Conservation (phyloP, 1,140 invertebrate species). For the Pseudomyrmex pallidus region DNA sequence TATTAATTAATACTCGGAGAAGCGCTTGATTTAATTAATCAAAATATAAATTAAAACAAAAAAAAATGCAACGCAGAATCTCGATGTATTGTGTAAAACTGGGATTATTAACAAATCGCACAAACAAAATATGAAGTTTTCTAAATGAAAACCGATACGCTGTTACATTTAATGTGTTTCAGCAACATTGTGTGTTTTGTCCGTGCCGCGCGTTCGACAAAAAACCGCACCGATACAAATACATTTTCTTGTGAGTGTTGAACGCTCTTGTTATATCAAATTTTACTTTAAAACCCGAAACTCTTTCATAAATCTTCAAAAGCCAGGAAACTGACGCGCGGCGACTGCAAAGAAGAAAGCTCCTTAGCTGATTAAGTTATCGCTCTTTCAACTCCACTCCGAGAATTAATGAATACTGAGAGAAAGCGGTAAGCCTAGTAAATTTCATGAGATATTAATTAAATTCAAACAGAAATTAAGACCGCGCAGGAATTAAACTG, state of each 20-base stretch:
- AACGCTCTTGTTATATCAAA: constrained; percentile 25
- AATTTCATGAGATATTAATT: constrained; percentile 59
- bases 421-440: constrained; percentile 48
- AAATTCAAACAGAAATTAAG: constrained; percentile 57
- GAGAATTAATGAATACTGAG: constrained; percentile 58
- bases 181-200: too few relatives aligned
- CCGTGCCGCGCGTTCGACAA: not conserved
- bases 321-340: constrained; percentile 40
- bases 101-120: not conserved
- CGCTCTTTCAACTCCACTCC: constrained; percentile 32
- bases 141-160: not conserved
- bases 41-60: not conserved
- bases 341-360: constrained; percentile 52
- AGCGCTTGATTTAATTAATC: constrained; percentile 11
- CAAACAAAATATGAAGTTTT: not conserved
- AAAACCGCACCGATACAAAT: not conserved
- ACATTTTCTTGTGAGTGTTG: not conserved
- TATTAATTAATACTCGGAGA: not conserved
- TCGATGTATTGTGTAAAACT: not conserved
- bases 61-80: not conserved
- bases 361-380: constrained; percentile 57
- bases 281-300: constrained; percentile 22
- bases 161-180: too few relatives aligned
- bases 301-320: constrained; percentile 43
- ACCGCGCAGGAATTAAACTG: constrained; percentile 16